Base-by-base conservation (phyloP, 2,888 invertebrate species). In the Drosophila stalkeri region DNA sequence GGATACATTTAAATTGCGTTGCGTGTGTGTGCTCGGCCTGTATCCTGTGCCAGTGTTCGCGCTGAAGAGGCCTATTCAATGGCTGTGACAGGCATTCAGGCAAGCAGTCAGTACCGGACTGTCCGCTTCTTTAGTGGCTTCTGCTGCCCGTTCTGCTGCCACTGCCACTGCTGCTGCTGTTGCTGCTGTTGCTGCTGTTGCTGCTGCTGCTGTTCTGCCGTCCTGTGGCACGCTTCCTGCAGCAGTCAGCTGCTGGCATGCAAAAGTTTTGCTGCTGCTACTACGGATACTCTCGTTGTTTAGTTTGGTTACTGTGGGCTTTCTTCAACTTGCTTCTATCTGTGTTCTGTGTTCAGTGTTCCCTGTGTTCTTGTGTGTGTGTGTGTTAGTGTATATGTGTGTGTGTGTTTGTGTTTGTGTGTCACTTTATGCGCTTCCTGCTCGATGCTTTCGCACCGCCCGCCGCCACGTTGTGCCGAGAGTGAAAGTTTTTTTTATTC, bases 401-500 rank as follows among this genome's bases (percentile, higher is more conserved):
- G 63, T 67, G 33, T 55, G 12, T n/a, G 63, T 63, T 35, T 78
- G 64, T 81, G 70, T 73, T 69, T 77, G 86, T 88, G 72, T 86
- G 87, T 79, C 89, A 85, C 77, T 88, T 81, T 86, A 82, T 86
- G 82, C 88, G 82, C 80, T 85, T 86, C 80, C 90, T 89, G 90
- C 74, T 78, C 68, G 78, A 71, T 79, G 78, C 76, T 80, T 68
- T 82, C 77, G 75, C 64, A 77, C 87, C 82, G 64, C 75, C 72
- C 72, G 80, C 75, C 80, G 89, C 85, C 89, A 82, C 89, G 89
- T 89, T 84, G 81, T 86, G 84, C 76, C 85, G 89, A 85, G 85
- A 85, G 85, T 85, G 85, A 85, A 85, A 85, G 85, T 85, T 74
- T 80, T 79, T 60, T 64, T 80, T n/a, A 49, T 64, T 62, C 72